phyloP scores from a whole-genome alignment of 2,888 invertebrate species.

The Escarpia spicata region DNA sequence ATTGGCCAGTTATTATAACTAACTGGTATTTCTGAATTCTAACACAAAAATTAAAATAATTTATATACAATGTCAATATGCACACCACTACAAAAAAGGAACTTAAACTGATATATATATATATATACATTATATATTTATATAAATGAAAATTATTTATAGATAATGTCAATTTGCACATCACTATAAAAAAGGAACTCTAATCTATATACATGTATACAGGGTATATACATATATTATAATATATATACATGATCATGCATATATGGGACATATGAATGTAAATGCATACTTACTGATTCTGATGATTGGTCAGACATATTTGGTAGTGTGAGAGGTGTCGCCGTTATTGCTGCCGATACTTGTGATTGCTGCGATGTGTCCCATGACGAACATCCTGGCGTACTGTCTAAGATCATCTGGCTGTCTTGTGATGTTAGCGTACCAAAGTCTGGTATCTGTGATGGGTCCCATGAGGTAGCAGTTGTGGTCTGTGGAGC shows the following conservation, averaged over 20 bases:
- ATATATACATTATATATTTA: not conserved
- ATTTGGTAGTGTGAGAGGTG: not conserved
- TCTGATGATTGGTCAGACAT: not conserved
- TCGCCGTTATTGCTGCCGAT: not conserved
- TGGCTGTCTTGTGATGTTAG: not conserved
- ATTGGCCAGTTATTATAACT: no score
- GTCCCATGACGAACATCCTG: not conserved
- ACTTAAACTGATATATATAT: not conserved
- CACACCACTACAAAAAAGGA: no score
- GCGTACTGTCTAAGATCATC: not conserved
- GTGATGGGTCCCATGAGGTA: not conserved
- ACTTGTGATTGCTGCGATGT: slow-evolving; percentile 6
- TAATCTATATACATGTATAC: not conserved
- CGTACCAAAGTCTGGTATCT: not conserved
- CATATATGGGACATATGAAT: not conserved
- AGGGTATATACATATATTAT: not conserved
- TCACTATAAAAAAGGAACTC: no score
- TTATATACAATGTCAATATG: not conserved
- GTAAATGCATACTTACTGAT: not conserved
- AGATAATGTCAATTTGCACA: no score
- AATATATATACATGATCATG: not conserved
- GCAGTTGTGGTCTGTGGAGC: slow-evolving; percentile 6
- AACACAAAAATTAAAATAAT: not conserved
- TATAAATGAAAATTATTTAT: not conserved
- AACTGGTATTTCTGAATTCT: no score